Conservation (phyloP, 2,113 vertebrate genomes). For the Axis porcinus region DNA sequence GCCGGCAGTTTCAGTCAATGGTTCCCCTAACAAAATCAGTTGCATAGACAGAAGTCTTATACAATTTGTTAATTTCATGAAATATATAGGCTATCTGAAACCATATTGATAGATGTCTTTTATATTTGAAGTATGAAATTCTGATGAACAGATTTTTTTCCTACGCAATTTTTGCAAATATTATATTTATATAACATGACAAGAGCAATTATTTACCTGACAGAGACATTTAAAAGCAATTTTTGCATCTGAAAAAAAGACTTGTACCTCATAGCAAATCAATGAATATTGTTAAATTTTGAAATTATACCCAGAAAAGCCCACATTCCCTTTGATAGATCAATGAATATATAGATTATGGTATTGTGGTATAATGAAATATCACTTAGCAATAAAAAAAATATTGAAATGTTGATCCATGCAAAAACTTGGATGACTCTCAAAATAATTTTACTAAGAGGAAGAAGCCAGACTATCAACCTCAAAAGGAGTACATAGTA, state of each 20-base stretch:
- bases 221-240: not conserved
- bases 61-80: not conserved
- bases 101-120: not conserved
- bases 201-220: not conserved
- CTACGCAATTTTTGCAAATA: not conserved
- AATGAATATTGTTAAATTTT: not conserved
- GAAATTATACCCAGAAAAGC: not conserved
- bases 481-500: not conserved
- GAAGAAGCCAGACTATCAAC: not conserved
- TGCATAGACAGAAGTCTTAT: not conserved
- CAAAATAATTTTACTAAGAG: not conserved
- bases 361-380: not conserved
- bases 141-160: not conserved
- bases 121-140: conserved; percentile 6
- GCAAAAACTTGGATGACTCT: not conserved
- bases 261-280: not conserved
- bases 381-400: not conserved
- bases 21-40: not conserved
- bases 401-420: not conserved
- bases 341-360: not conserved
- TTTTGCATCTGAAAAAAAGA: not conserved
- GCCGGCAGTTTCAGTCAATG: not conserved
- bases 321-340: not conserved
- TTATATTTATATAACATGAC: not conserved
- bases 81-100: not conserved